Evolutionary conservation across 2,113 vertebrate species (phyloP).

Genomic region (Lepus americanus): DNA sequence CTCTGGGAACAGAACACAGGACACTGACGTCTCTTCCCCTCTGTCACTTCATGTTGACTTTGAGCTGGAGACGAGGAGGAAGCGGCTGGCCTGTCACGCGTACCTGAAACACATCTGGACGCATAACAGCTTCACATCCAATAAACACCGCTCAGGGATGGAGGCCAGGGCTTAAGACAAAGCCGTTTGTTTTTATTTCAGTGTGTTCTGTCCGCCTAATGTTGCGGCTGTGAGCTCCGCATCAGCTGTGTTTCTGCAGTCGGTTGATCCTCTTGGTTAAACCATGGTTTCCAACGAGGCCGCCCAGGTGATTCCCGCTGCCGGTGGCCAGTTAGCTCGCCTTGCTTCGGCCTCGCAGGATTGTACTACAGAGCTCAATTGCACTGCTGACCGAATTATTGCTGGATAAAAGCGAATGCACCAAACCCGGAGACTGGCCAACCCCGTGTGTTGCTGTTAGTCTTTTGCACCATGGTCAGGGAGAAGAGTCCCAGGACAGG

Average conservation of each 20-base stretch:
- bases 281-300: not conserved
- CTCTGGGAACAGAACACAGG: constrained; percentile 58
- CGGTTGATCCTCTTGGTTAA: not conserved
- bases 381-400: not conserved
- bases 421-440: rapidly evolving
- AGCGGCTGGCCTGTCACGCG: constrained; percentile 81
- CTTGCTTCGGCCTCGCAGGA: not conserved
- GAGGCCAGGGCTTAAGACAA: constrained; percentile 50
- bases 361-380: rapidly evolving
- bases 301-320: rapidly evolving
- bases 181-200: not conserved
- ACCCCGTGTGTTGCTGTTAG: not conserved
- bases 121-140: constrained; percentile 69
- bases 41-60: constrained; percentile 81
- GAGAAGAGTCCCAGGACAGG: not conserved
- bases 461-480: rapidly evolving
- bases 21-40: constrained; percentile 75
- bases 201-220: not conserved
- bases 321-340: not conserved
- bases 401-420: not conserved
- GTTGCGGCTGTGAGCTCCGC: not conserved
- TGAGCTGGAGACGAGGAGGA: constrained; percentile 77
- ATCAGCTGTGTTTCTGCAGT: not conserved
- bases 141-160: constrained; percentile 69
- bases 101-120: constrained; percentile 78